Evolutionary conservation across 2,888 invertebrate species (phyloP).

Genomic region (Luperina nickerlii): DNA sequence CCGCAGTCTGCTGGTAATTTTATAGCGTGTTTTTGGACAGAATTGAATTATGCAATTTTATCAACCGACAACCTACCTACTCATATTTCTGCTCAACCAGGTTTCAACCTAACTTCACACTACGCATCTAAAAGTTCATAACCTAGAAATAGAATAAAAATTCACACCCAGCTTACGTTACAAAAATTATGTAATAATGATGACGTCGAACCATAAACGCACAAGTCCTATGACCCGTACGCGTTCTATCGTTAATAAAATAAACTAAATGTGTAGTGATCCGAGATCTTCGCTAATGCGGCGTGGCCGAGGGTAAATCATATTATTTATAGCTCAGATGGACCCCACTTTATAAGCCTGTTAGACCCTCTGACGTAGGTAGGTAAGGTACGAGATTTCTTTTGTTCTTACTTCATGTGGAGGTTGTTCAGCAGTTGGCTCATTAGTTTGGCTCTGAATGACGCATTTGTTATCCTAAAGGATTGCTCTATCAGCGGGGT

Average conservation of each 20-base stretch:
- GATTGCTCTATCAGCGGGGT: background rate
- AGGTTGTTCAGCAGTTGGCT: background rate
- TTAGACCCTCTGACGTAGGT: slow-evolving; percentile 8
- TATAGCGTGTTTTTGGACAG: too few species aligned
- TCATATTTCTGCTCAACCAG: background rate
- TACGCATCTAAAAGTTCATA: background rate
- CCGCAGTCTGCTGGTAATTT: too few species aligned
- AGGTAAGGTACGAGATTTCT: slow-evolving; percentile 13
- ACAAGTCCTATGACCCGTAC: slow-evolving; percentile 63
- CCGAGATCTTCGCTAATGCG: slow-evolving; percentile 71
- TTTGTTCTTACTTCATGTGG: slow-evolving; percentile 42
- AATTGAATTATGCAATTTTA: background rate
- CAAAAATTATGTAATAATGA: slow-evolving; percentile 35
- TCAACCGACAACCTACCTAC: background rate
- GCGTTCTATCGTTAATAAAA: slow-evolving; percentile 61
- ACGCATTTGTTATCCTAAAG: background rate
- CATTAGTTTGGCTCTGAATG: background rate
- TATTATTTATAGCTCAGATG: slow-evolving; percentile 70
- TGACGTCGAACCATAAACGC: slow-evolving; percentile 30
- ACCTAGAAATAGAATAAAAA: slow-evolving; percentile 11
- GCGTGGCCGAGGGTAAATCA: slow-evolving; percentile 65
- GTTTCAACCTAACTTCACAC: background rate
- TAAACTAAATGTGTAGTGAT: slow-evolving; percentile 74
- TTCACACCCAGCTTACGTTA: slow-evolving; percentile 37
- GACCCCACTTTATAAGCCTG: slow-evolving; percentile 48